Percentiles rank a stretch among this genome's conserved stretches.
Evolutionary conservation across 2,888 invertebrate genomes (phyloP).

Genomic region (Platycnemis pennipes): DNA sequence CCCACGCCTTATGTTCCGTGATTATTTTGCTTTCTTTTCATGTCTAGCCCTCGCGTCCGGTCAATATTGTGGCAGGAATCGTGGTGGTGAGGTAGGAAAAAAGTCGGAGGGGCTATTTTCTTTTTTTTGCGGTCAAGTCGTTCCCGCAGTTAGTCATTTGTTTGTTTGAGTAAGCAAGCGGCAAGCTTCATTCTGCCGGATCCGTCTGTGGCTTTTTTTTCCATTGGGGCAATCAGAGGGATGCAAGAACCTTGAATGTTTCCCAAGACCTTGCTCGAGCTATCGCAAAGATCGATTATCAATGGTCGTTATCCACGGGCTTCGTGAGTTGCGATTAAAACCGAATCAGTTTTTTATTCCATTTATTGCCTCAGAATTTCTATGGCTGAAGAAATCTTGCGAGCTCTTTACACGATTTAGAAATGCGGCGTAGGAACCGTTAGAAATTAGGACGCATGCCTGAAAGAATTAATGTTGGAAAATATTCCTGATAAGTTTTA

Average conservation of each 20-base stretch:
- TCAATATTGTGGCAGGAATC: neutral
- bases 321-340: slow-evolving; percentile 24
- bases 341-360: neutral
- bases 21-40: slow-evolving; percentile 8
- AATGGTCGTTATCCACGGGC: slow-evolving; percentile 37
- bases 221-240: neutral
- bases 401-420: neutral
- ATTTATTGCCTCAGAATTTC: neutral
- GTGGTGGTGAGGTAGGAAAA: neutral
- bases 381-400: neutral
- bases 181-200: neutral
- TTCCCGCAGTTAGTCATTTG: slow-evolving; percentile 52
- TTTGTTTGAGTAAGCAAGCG: slow-evolving; percentile 50
- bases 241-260: slow-evolving; percentile 49
- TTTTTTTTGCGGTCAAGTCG: slow-evolving; percentile 51
- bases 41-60: slow-evolving; percentile 42
- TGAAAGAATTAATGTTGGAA: neutral
- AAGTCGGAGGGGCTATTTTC: neutral
- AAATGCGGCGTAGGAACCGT: neutral
- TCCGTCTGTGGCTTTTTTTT: slow-evolving; percentile 36
- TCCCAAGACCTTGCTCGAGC: slow-evolving; percentile 64
- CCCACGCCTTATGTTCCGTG: slow-evolving; percentile 18
- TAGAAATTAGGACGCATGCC: neutral
- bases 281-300: slow-evolving; percentile 43
- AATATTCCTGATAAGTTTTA: neutral